Evolutionary conservation across 2,113 vertebrate genomes (phyloP), one percentile per base, ranked within the genome.

Genomic region (Lipotes vexillifer): DNA sequence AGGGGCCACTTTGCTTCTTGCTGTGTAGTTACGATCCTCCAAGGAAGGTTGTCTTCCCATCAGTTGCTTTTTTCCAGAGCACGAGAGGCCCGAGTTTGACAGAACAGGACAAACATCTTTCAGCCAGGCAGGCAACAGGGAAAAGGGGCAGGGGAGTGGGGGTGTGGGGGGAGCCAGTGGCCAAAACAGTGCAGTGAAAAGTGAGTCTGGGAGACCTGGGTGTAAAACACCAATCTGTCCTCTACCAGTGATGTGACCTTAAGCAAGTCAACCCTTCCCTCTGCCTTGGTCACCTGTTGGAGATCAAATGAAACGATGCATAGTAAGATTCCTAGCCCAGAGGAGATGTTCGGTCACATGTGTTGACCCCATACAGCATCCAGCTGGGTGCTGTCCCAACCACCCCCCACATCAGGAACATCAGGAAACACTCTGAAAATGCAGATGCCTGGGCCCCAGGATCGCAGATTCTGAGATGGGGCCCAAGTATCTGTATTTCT

Each of bases 1-100:
- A 44, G 94, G 92, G 96, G 55, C 90, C 66, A 18, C 94, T 98
- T 92, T 21, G 59, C 88, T 92, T 92, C 92, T 44, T 68, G 69
- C 97, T 63, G 74, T 36, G 80, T 25, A 61, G 69, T 92, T 92
- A 97, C 0, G 20, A 20, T 88, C 88, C 97, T 95, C 97, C 1
- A 0, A 92, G 95, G 97, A 96, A 20, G 41, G 59, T 65, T 92
- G 59, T 68, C 96, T 96, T 92, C 84, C 84, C 82, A 82, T 81
- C 93, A 86, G 69, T 74, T 52, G 81, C 96, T n/a, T 77, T 61
- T 93, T 96, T 92, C 88, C n/a, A 52, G 88, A 44, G 91, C 92
- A 80, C 78, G 69, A 74, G 83, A 71, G 74, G 44, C 92, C 87
- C 52, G 96, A 71, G 68, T 96, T 75, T 95, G 90, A 93, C 59